Evolutionary conservation across 2,797 vertebrate genomes (phyloP), one percentile per base, ranked within the genome.

Genomic region (Chlorospingus semifuscus): DNA sequence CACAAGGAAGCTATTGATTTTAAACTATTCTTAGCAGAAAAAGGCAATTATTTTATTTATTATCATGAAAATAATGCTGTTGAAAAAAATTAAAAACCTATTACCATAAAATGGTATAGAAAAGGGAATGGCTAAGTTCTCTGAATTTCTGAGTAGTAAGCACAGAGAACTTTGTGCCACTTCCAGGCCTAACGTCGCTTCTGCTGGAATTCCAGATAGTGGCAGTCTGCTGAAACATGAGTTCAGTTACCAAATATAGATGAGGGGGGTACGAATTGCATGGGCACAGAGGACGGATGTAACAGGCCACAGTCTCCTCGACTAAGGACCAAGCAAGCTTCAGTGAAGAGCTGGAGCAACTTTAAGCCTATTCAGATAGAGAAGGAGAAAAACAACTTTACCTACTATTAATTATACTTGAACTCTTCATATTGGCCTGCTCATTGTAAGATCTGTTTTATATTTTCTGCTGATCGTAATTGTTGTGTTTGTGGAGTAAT

Each of bases 241-340:
- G 98, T 98, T 98, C 96, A 98, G 98, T 97, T 98, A 95, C 98
- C 99, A 99, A 99, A 99, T 99, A 99, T 99, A 99, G 99, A 97
- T 84, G 95, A 97, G 98, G 97, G 87, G 98, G 98, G 96, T 97
- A 98, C 97, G 96, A 98, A 98, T 98, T 97, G 97, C 98, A 98
- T 92, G 98, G 98, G 97, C 98, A 97, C 97, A 97, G 97, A 96
- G 98, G 98, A 98, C 98, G 99, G 98, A 99, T 99, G 98, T 97
- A 98, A 98, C 97, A 98, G 98, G 98, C 98, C 97, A 98, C 97
- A 97, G 90, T 97, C 93, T 92, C 83, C 96, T 92, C 47, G 1
- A 87, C 88, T 70, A 94, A 95, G 64, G 95, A 98, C 95, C 96
- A 96, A 96, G 95, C 87, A 94, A 92, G 84, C 93, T 93, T 96